Base-by-base conservation (phyloP, 2,113 vertebrate genomes). In the Heloderma charlesbogerti region DNA sequence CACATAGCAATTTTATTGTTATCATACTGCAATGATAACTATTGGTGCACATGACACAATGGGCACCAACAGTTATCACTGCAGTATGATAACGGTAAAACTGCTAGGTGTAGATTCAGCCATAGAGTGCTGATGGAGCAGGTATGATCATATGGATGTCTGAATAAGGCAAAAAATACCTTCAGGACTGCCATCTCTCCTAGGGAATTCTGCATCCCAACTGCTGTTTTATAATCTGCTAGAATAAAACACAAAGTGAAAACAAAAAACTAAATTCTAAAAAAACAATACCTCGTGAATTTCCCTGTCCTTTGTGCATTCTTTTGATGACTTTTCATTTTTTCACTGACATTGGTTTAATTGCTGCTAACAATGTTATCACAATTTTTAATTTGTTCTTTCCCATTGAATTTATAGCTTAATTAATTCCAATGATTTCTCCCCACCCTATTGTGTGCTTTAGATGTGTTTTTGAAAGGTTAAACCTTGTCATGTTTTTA, bases 331-430 rank as follows among this genome's bases (percentile, higher is more conserved):
- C 78, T 88, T 63, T 90, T 93, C 34, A 90, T 92, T 95, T 93
- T 43, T 89, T 54, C 83, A 91, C 91, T n/a, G 40, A 63, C 31
- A 87, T 48, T 82, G 54, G 45, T 88, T 88, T 88, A 92, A 92
- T 93, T 93, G 89, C 74, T 92, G 37, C 67, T 92, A 90, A 86
- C 80, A 84, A 82, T 89, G 45, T 86, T 89, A 89, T 88, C 69
- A 77, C 89, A 66, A 51, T 90, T 84, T 91, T 78, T 88, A 86
- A 90, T 89, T 87, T 37, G 91, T 86, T 93, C 34, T 3, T 91
- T 37, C 93, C 74, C 16, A 57, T 88, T 51, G 75, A 80, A 29
- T 15, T 34, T 93, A 88, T 18, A 25, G 29, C 85, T 84, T 90
- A 54, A 90, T 63, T 94, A 87, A 86, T 91, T 37, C 87, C 67